Percentiles rank a stretch among this genome's conserved stretches.
Evolutionary conservation across 2,797 vertebrate species (phyloP).

Genomic region (Chloroceryle amazona): DNA sequence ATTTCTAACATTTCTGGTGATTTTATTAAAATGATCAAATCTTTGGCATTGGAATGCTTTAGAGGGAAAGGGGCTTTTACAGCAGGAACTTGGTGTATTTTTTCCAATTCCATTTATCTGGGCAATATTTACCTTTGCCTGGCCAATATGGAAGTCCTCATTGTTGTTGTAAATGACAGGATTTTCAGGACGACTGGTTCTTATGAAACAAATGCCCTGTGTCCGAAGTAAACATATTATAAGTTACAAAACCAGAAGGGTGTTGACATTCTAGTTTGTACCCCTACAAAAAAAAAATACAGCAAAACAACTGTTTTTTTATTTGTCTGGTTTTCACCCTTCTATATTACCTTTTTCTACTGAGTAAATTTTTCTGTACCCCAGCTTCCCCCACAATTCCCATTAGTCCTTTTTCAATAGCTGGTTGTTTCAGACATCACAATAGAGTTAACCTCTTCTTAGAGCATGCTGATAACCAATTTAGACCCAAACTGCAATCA

Average conservation of each 20-base stretch:
- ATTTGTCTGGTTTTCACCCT: neutral
- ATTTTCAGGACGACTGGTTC: slow-evolving; percentile 93
- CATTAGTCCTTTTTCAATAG: neutral
- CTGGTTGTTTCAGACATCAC: neutral
- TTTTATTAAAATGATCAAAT: neutral
- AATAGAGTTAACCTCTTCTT: neutral
- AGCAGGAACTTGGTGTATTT: neutral
- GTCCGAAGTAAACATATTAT: neutral
- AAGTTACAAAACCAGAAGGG: neutral
- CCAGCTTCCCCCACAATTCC: neutral
- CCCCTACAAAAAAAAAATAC: neutral
- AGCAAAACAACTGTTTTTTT: neutral
- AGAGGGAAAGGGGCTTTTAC: neutral
- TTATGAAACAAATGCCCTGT: slow-evolving; percentile 95
- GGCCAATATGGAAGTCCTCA: slow-evolving; percentile 94
- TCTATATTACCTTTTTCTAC: neutral
- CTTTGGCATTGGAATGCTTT: neutral
- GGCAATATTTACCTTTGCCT: slow-evolving; percentile 90
- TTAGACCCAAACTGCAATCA: neutral
- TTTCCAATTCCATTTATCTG: neutral
- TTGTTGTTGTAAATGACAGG: slow-evolving; percentile 92
- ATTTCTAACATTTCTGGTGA: neutral
- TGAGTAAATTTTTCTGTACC: neutral
- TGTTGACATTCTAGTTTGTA: neutral
- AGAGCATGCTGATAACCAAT: neutral